Evolutionary conservation across 2,888 invertebrate species (phyloP), one percentile per base, ranked within the genome.

Genomic region (Plutella xylostella): DNA sequence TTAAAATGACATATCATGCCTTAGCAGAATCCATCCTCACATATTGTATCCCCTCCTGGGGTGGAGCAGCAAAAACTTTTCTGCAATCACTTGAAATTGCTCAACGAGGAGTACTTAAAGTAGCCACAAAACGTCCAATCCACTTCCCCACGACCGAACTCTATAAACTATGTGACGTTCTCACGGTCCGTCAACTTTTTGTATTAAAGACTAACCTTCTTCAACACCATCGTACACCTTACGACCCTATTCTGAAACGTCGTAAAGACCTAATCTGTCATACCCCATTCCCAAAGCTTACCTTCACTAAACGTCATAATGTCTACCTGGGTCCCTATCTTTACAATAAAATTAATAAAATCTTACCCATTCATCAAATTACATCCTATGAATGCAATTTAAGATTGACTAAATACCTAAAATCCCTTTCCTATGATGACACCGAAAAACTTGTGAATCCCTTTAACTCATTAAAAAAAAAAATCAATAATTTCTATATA

Each of bases 381-480:
- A 4, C 28, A 28, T 28, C 4, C 20, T 5, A 40, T 40, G 20
- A 40, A 40, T 22, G 21, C 15, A 20, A 18, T 20, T 5, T 22
- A 18, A 18, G 11, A 20, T 14, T 31, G 37, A 20, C 55, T 73
- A 25, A 7, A 25, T 25, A 7, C 25, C n/a, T n/a, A n/a, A n/a
- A n/a, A n/a, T n/a, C n/a, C n/a, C n/a, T n/a, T n/a, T n/a, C n/a
- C n/a, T n/a, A n/a, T n/a, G n/a, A n/a, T n/a, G n/a, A n/a, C n/a
- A n/a, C n/a, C n/a, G n/a, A n/a, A n/a, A n/a, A n/a, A n/a, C n/a
- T n/a, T n/a, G n/a, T n/a, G n/a, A n/a, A n/a, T n/a, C n/a, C n/a
- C n/a, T n/a, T n/a, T n/a, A n/a, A n/a, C n/a, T n/a, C n/a, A n/a
- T n/a, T n/a, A n/a, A n/a, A n/a, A n/a, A n/a, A n/a, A n/a, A n/a